Conservation (phyloP, 2,797 vertebrate species). For the Gymnothorax javanicus region DNA sequence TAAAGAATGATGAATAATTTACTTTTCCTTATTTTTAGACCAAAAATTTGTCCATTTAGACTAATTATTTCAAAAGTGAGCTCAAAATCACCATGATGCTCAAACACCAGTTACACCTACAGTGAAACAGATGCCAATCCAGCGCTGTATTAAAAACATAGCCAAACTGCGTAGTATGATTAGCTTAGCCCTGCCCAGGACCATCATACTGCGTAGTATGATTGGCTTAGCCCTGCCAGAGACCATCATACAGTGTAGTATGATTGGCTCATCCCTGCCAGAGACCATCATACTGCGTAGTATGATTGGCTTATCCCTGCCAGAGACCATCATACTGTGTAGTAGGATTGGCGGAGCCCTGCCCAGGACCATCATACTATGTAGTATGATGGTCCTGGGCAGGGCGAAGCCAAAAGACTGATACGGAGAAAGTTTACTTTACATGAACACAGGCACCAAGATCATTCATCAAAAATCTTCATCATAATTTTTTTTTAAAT, state of each 20-base stretch:
- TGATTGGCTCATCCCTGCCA: no score
- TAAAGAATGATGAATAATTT: neutral
- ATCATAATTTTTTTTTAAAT: neutral
- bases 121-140: neutral
- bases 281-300: no score
- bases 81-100: neutral
- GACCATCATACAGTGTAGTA: no score
- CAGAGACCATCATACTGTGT: no score
- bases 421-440: neutral
- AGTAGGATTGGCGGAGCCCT: no score
- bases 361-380: no score
- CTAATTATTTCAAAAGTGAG: neutral
- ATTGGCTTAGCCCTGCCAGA: no score
- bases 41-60: neutral
- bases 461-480: neutral
- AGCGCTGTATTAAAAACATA: neutral
- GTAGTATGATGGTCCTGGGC: no score
- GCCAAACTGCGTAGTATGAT: no score
- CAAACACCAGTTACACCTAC: neutral
- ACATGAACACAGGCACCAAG: neutral
- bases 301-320: no score
- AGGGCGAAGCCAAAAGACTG: neutral
- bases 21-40: neutral
- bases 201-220: no score
- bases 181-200: no score